Evolutionary conservation across 2,888 invertebrate genomes (phyloP).

Genomic region (Pammene fasciana): DNA sequence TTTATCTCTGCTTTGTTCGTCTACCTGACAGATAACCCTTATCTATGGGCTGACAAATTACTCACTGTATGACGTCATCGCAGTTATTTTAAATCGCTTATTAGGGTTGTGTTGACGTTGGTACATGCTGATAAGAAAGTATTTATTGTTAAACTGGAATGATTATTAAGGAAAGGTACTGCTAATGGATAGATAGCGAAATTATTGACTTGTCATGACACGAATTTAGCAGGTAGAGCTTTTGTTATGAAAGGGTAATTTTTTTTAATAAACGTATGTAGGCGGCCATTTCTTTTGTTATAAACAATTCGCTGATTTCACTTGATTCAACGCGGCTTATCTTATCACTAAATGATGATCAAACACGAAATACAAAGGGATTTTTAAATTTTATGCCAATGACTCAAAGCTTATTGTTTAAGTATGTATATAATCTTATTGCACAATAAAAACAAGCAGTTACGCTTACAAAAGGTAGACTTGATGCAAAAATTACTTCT

Average conservation of each 20-base stretch:
- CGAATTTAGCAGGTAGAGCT: neutral
- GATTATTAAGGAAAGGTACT: neutral
- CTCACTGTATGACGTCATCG: constrained; percentile 64
- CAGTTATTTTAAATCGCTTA: constrained; percentile 37
- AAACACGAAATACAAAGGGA: too few species aligned
- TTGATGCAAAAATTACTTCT: too few species aligned
- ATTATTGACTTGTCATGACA: constrained; percentile 3
- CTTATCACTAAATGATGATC: neutral
- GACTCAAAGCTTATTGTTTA: too few species aligned
- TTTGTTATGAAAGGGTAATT: neutral
- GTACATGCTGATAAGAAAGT: constrained; percentile 7
- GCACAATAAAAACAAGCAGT: too few species aligned
- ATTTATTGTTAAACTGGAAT: neutral
- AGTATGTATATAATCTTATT: too few species aligned
- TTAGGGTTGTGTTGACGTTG: constrained; percentile 2
- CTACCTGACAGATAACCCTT: constrained; percentile 68
- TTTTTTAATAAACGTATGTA: neutral
- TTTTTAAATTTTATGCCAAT: too few species aligned
- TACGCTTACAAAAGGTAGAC: too few species aligned
- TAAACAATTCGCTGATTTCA: neutral
- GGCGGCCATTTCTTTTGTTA: neutral
- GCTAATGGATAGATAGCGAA: constrained; percentile 5
- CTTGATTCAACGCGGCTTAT: neutral
- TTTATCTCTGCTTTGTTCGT: constrained; percentile 53
- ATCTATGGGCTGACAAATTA: constrained; percentile 63